Conservation (phyloP, 1,140 invertebrate species). For the Lepidotrigona ventralis region DNA sequence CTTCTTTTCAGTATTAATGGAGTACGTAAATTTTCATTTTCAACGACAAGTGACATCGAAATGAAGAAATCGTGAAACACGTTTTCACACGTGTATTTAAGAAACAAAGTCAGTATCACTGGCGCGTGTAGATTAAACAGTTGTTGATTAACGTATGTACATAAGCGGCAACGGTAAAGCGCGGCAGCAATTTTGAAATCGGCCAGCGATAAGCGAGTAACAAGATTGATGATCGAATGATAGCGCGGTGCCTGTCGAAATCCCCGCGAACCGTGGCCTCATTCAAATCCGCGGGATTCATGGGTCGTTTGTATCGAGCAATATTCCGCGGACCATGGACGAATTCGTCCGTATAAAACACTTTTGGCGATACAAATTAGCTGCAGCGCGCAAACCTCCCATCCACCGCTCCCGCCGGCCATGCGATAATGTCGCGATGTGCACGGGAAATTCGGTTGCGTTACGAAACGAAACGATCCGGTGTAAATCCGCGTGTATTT, state of each 20-base stretch:
- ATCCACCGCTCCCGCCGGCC: not conserved
- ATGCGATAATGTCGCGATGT: conserved; percentile 35
- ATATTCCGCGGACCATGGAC: conserved; percentile 42
- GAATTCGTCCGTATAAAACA: conserved; percentile 46
- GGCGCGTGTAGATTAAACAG: not conserved
- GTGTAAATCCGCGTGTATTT: conserved; percentile 19
- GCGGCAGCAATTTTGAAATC: conserved; percentile 55
- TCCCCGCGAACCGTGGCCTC: conserved; percentile 50
- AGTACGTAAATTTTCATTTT: too few species aligned
- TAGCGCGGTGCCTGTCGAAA: conserved; percentile 56
- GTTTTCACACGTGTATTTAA: too few species aligned
- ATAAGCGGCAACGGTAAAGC: not conserved
- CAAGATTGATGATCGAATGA: conserved; percentile 66
- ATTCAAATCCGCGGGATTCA: conserved; percentile 62
- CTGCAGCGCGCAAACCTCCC: not conserved
- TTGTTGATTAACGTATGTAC: conserved; percentile 19
- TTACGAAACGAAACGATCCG: conserved; percentile 16
- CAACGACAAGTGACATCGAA: too few species aligned
- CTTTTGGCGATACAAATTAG: conserved; percentile 44
- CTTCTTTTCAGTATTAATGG: too few species aligned
- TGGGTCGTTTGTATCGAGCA: conserved; percentile 52
- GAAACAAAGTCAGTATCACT: too few species aligned
- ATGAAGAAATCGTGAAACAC: too few species aligned
- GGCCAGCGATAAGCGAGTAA: conserved; percentile 54
- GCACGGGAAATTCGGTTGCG: conserved; percentile 10